phyloP scores from a whole-genome alignment of 2,113 vertebrate genomes.

The Ailuropoda melanoleuca region DNA sequence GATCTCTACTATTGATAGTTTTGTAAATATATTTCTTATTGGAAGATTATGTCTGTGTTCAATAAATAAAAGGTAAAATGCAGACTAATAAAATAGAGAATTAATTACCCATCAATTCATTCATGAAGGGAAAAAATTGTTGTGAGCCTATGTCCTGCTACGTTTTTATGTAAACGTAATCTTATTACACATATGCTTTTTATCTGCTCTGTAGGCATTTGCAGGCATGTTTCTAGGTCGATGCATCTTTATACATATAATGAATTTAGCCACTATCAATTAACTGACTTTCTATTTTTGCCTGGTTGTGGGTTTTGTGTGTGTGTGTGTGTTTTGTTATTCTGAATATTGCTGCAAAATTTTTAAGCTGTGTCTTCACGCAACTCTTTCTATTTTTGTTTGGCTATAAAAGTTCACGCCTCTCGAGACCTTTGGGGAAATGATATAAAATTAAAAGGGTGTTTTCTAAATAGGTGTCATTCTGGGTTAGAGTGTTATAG shows the following conservation, averaged over 20 bases:
- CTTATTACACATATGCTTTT: background rate
- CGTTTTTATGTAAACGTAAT: background rate
- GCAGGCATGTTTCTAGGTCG: background rate
- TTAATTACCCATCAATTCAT: background rate
- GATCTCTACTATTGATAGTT: background rate
- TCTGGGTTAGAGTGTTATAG: background rate
- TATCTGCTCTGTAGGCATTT: background rate
- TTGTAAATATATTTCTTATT: background rate
- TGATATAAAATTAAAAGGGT: background rate
- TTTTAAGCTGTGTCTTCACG: background rate
- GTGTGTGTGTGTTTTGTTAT: background rate
- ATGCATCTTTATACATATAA: background rate
- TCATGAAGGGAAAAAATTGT: background rate
- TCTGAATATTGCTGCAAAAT: background rate
- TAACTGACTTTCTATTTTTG: background rate
- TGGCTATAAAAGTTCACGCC: background rate
- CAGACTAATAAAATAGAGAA: background rate
- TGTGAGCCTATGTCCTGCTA: background rate
- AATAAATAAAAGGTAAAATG: background rate
- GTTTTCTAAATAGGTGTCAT: background rate
- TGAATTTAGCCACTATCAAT: background rate
- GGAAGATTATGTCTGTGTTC: background rate
- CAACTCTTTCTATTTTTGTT: background rate
- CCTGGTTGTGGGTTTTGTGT: background rate
- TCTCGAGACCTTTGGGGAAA: background rate